Evolutionary conservation across 2,888 invertebrate genomes (phyloP), one percentile per base, ranked within the genome.

Genomic region (Ametastegia equiseti): DNA sequence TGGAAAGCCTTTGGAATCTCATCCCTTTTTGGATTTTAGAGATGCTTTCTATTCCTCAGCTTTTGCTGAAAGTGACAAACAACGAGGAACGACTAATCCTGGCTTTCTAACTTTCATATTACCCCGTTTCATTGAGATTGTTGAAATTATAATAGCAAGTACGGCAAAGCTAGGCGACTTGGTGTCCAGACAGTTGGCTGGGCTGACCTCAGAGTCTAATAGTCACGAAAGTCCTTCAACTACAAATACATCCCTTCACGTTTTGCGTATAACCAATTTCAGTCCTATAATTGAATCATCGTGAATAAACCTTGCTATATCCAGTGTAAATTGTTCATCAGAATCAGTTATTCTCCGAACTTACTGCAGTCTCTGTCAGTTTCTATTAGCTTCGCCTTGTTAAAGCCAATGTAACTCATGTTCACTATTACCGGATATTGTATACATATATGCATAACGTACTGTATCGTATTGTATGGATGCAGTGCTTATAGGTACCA

Each of bases 171-270:
- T 36, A 42, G 30, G 71, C 27, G 30, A 30, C 42, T 47, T 42
- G 42, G 23, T 39, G 36, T 39, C 15, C 19, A 9, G 65, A 67
- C 33, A 39, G 11, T 15, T 60, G 13, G 9, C 65, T 19, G 19
- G 19, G 39, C 47, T 71, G 47, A 71, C 71, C 71, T n/a, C n/a
- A n/a, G n/a, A 30, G 2, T n/a, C 75, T 75, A 75, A 57, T 75
- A 15, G 57, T 1, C 39, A 54, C 75, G 54, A 36, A 54, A 57
- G 23, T 54, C 2, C 11, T 9, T 42, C 1, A 9, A 42, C 42
- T 42, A 42, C 42, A 42, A 9, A 42, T 3, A 42, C 71, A 39
- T n/a, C 13, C 54, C 2, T 54, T 75, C 42, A 54, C 39, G 36
- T 54, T 19, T n/a, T n/a, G n/a, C n/a, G n/a, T n/a, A n/a, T n/a